Percentiles rank a stretch among this genome's conserved stretches.
Evolutionary conservation across 92 coral and sea anemone species (phyloP).

Genomic region (Parazoanthus darwini): DNA sequence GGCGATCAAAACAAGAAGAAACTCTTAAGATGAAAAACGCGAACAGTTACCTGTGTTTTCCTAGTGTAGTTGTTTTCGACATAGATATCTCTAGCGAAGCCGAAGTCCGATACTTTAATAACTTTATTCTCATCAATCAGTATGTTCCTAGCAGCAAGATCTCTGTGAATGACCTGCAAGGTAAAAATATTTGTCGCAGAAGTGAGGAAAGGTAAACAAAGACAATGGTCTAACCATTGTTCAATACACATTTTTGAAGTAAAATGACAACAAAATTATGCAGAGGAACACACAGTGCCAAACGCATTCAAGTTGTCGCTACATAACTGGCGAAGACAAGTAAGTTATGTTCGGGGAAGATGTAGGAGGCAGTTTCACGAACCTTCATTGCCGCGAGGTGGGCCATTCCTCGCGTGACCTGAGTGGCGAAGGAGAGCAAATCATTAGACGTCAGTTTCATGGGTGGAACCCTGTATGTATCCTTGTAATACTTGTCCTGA

Average conservation of each 20-base stretch:
- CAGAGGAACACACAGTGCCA: too few relatives aligned
- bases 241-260: too few relatives aligned
- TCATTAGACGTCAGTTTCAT: conserved; percentile 83
- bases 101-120: conserved; percentile 95
- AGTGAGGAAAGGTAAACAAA: neutral
- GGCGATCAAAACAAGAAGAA: neutral
- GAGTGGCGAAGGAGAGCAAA: conserved; percentile 89
- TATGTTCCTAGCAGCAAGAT: conserved; percentile 96
- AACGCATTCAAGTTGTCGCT: neutral
- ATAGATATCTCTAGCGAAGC: conserved; percentile 96
- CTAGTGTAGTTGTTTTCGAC: conserved; percentile 95
- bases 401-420: conserved; percentile 93
- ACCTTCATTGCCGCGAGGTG: conserved; percentile 97
- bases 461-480: conserved; percentile 85
- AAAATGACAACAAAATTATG: too few relatives aligned
- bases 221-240: too few relatives aligned
- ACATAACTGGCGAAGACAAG: neutral
- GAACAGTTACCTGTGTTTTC: conserved; percentile 79
- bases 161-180: conserved; percentile 93
- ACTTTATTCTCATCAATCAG: conserved; percentile 93
- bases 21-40: neutral
- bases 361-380: neutral
- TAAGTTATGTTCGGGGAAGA: neutral
- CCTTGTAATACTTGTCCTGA: conserved; percentile 90
- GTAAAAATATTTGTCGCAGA: neutral